A percentile compares a stretch with the other conserved stretches of the same genome.
Conservation (phyloP, 2,797 vertebrate species). For the Microctenopoma steveboyesi region DNA sequence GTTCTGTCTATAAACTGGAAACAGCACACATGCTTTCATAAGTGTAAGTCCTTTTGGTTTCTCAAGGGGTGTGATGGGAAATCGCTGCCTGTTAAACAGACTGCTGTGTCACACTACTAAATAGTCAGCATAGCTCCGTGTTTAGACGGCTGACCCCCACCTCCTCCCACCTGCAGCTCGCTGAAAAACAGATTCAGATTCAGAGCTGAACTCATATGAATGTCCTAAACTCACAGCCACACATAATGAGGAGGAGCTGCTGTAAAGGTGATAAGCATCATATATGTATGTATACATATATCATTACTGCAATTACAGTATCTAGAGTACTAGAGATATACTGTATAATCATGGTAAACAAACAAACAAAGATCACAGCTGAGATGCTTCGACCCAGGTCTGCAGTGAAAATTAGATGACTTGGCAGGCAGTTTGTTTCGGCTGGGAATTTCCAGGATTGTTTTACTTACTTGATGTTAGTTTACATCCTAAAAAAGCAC, state of each 20-base stretch:
- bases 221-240: conserved; percentile 28
- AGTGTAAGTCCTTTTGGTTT: neutral
- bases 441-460: neutral
- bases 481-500: neutral
- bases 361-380: conserved; percentile 1
- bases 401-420: neutral
- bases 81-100: conserved; percentile 43
- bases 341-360: neutral
- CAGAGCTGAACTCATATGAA: conserved; percentile 40
- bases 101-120: conserved; percentile 77
- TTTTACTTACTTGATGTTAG: neutral
- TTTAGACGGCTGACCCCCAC: conserved; percentile 48
- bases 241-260: conserved; percentile 5
- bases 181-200: conserved; percentile 55
- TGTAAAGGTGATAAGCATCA: conserved; percentile 8
- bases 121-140: conserved; percentile 69
- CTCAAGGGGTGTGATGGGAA: neutral
- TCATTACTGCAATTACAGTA: neutral
- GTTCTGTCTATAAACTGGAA: neutral
- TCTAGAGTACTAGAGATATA: neutral
- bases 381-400: neutral
- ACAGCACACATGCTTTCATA: neutral
- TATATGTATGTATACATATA: neutral
- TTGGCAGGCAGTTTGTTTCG: neutral
- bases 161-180: conserved; percentile 26